These are phyloP conservation scores for Antrozous pallidus DNA, from an alignment of 2,797 vertebrate genomes.

Conservation along the genomic window DNA sequence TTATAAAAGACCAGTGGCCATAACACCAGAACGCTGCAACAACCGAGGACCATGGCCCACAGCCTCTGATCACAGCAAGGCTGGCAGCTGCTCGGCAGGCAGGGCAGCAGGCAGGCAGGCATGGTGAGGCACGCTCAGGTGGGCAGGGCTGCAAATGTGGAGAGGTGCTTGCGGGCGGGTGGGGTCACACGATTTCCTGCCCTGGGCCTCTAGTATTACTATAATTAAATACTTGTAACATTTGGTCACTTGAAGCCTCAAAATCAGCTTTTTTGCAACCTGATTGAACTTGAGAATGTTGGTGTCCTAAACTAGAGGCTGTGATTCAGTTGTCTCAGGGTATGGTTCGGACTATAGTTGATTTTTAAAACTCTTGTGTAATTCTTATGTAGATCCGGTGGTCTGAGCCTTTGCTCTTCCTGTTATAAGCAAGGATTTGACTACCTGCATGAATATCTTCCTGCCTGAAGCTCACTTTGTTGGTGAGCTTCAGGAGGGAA, in stretches of 20 bases:
- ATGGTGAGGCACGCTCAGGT: too few species aligned
- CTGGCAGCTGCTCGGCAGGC: too few species aligned
- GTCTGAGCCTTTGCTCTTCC: not conserved
- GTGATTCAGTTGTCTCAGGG: not conserved
- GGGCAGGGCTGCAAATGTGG: too few species aligned
- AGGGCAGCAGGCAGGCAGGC: rapidly evolving
- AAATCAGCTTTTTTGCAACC: not conserved
- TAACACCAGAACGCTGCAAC: too few species aligned
- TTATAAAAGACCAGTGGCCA: too few species aligned
- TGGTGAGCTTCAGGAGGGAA: too few species aligned
- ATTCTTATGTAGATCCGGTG: not conserved
- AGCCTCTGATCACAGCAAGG: too few species aligned
- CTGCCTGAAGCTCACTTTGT: not conserved
- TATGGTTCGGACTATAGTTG: not conserved
- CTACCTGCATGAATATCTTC: not conserved
- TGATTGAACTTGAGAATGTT: not conserved
- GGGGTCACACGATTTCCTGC: too few species aligned
- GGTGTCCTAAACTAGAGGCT: not conserved
- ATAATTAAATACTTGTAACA: not conserved
- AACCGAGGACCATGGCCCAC: too few species aligned
- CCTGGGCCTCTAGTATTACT: not conserved
- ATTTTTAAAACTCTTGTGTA: not conserved
- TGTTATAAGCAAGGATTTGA: not conserved
- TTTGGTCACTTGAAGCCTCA: not conserved
- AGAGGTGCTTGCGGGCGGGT: too few species aligned